Evolutionary conservation across 2,113 vertebrate species (phyloP).

Genomic region (Petaurus breviceps): DNA sequence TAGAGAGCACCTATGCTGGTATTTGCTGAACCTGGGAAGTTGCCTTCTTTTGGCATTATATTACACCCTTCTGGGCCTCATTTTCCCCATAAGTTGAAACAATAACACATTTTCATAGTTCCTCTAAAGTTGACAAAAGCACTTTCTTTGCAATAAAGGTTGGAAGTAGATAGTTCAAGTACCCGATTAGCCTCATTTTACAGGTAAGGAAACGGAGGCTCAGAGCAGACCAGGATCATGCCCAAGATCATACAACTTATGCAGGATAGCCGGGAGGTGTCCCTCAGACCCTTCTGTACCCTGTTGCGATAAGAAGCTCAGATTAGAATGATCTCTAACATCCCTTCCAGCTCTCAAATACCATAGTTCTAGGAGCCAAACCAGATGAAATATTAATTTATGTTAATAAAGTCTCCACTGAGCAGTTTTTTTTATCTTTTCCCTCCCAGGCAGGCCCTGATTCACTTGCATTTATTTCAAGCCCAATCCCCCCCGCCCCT

Average conservation of each 20-base stretch:
- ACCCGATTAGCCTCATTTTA: neutral
- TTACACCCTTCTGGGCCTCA: neutral
- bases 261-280: neutral
- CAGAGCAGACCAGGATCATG: neutral
- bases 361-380: neutral
- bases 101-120: neutral
- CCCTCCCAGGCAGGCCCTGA: neutral
- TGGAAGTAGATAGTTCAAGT: constrained; percentile 1
- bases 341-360: neutral
- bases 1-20: too few species aligned
- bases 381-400: neutral
- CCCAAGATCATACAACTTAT: neutral
- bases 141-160: neutral
- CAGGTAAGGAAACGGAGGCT: neutral
- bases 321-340: neutral
- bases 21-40: too few species aligned
- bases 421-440: neutral
- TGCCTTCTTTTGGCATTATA: too few species aligned
- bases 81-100: neutral
- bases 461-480: neutral
- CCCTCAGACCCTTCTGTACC: neutral
- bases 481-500: neutral
- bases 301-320: neutral
- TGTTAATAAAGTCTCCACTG: neutral
- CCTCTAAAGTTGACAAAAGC: neutral